Conservation (phyloP, 2,113 vertebrate genomes). For the Vulpes ferrilata region DNA sequence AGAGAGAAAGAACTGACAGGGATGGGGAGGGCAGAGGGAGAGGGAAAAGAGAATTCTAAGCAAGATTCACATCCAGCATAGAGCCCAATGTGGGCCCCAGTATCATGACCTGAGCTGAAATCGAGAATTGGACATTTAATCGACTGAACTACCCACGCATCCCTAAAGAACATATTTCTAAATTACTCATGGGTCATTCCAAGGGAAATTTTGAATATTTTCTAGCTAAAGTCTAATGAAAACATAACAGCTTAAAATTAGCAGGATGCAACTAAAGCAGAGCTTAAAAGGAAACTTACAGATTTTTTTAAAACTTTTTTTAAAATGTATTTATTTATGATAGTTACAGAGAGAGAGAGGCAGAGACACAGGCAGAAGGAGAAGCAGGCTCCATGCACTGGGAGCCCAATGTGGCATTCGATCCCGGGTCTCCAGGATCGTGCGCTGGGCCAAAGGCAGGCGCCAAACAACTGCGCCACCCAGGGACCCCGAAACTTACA, state of each 20-base stretch:
- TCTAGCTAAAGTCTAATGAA: not conserved
- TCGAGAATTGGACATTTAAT: not conserved
- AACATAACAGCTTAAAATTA: not conserved
- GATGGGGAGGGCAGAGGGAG: not conserved
- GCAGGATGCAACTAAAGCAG: not conserved
- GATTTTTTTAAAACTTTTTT: not conserved
- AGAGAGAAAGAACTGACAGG: no score
- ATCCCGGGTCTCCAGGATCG: no score
- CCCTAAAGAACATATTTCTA: not conserved
- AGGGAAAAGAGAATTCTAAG: not conserved
- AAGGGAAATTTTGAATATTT: not conserved
- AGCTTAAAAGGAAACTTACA: not conserved
- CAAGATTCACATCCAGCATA: not conserved
- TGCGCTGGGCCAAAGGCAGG: no score
- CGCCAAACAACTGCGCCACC: no score
- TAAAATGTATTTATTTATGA: no score
- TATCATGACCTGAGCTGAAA: not conserved
- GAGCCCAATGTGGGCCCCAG: not conserved
- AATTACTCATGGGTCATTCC: not conserved
- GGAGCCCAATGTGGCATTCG: no score
- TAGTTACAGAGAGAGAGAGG: no score
- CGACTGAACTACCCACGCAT: not conserved
- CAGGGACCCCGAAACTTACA: not conserved
- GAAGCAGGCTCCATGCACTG: no score
- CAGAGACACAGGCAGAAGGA: no score